A percentile compares a stretch with the other conserved stretches of the same genome.
phyloP scores from a whole-genome alignment of 2,797 vertebrate genomes.

The Sebastes vulpes region DNA sequence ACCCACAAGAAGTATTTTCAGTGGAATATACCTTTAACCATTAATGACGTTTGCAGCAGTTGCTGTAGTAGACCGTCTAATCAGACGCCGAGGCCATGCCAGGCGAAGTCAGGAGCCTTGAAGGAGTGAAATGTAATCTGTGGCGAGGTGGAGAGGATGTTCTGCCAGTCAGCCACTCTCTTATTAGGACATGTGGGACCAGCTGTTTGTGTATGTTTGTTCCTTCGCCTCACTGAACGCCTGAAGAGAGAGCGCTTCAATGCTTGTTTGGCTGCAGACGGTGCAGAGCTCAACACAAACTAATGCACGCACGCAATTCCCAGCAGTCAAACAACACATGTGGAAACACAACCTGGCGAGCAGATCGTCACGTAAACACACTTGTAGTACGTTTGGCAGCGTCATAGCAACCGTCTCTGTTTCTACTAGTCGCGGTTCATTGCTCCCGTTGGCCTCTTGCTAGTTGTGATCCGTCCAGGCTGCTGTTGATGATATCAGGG shows the following conservation, averaged over 20 bases:
- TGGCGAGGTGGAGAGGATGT: slow-evolving; percentile 16
- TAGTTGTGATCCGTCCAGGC: background rate
- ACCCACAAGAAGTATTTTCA: background rate
- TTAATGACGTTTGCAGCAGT: background rate
- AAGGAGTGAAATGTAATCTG: slow-evolving; percentile 60
- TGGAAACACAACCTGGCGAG: background rate
- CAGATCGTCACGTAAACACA: background rate
- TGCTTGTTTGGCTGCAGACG: slow-evolving; percentile 34
- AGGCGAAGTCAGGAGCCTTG: slow-evolving; percentile 37
- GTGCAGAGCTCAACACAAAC: background rate
- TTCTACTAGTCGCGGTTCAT: background rate
- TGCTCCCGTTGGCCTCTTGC: background rate
- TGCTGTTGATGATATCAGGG: slow-evolving; percentile 5
- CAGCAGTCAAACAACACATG: background rate
- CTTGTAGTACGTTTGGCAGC: background rate
- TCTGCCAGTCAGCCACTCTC: slow-evolving; percentile 59
- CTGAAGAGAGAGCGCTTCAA: background rate
- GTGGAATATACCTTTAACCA: background rate
- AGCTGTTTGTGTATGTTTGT: slow-evolving; percentile 62
- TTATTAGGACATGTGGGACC: slow-evolving; percentile 65
- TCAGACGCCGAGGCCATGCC: slow-evolving; percentile 6
- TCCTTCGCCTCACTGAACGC: slow-evolving; percentile 4
- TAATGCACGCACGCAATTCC: background rate
- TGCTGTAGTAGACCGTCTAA: background rate
- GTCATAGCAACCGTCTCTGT: slow-evolving; percentile 22